These are phyloP conservation scores for Apostichopus parvimensis DNA, from an alignment of 35 echinoderm and acorn worm genomes.

Conservation along the genomic window DNA sequence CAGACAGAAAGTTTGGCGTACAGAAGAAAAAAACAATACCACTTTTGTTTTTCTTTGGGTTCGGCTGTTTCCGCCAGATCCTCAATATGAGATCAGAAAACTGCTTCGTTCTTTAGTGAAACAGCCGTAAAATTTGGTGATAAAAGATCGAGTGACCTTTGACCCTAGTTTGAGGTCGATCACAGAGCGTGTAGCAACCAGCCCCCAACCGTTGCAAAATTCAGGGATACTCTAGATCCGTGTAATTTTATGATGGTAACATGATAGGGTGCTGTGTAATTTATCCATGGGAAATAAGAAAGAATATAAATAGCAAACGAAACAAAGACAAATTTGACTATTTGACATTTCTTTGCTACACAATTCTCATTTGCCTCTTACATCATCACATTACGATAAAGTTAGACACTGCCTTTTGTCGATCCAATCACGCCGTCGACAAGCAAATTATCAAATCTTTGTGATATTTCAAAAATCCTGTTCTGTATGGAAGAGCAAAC, in stretches of 20 bases:
- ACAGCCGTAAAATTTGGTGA: not conserved
- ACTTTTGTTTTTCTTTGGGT: not conserved
- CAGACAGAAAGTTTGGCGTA: not conserved
- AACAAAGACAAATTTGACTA: not conserved
- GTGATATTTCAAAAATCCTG: conserved; percentile 13
- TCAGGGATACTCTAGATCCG: not conserved
- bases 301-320: not conserved
- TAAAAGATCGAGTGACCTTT: conserved; percentile 7
- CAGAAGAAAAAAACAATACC: not conserved
- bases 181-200: not conserved
- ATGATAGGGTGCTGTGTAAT: not conserved
- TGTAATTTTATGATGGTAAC: not conserved
- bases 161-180: not conserved
- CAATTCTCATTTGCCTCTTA: not conserved
- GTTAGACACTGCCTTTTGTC: not conserved
- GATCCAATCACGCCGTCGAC: not conserved
- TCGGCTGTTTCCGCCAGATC: not conserved
- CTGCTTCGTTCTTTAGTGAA: not conserved
- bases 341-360: not conserved
- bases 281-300: not conserved
- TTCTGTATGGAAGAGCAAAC: conserved; percentile 47
- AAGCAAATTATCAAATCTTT: not conserved
- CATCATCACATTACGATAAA: conserved; percentile 32
- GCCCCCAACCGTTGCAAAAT: not conserved
- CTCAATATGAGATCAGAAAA: not conserved